Conservation (phyloP, 2,797 vertebrate species). For the Schizothorax lantsangensis region DNA sequence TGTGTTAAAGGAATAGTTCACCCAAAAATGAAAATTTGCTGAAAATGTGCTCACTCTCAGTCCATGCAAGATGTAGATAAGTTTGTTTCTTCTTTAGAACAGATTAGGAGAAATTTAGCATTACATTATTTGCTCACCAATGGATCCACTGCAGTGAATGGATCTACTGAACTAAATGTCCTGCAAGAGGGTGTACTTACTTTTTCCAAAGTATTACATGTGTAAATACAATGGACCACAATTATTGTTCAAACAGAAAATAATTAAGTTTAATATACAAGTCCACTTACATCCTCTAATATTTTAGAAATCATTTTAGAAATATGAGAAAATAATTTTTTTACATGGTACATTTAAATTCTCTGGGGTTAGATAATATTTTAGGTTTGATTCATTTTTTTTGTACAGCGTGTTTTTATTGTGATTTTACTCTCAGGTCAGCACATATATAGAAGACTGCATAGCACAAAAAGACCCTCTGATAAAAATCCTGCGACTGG, state of each 20-base stretch:
- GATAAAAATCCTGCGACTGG: conserved; percentile 91
- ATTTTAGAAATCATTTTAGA: not conserved
- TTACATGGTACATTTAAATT: not conserved
- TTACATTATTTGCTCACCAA: not conserved
- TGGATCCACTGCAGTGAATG: no score
- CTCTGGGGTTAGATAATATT: not conserved
- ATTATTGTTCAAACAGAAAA: not conserved
- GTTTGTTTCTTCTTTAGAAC: not conserved
- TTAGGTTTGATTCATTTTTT: not conserved
- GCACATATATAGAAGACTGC: conserved; percentile 93
- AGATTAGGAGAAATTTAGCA: not conserved
- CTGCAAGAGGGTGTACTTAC: not conserved
- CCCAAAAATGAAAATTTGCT: no score
- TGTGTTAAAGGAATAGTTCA: not conserved
- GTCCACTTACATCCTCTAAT: not conserved
- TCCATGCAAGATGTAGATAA: no score
- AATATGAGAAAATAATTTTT: not conserved
- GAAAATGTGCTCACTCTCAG: no score
- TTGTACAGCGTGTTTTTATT: not conserved
- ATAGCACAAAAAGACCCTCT: conserved; percentile 93
- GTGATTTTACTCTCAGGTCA: conserved; percentile 78
- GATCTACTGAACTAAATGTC: not conserved
- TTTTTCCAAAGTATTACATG: not conserved
- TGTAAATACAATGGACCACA: not conserved
- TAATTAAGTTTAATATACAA: not conserved